phyloP scores from a whole-genome alignment of 2,797 vertebrate genomes.

The Premnoplex brunnescens region DNA sequence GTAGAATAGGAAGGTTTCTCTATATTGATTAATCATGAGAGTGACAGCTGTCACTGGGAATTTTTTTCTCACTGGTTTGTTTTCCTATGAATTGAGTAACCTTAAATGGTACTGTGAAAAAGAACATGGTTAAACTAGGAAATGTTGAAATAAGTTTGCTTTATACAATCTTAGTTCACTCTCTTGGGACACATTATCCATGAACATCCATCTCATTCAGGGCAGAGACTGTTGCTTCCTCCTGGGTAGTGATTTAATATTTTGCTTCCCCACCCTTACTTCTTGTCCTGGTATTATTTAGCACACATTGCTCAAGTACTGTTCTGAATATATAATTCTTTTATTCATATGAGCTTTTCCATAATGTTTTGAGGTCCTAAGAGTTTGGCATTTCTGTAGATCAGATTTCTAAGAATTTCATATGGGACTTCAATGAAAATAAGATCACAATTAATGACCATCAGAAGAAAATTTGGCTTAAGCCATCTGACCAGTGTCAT shows the following conservation, averaged over 20 bases:
- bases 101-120: background rate
- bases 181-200: background rate
- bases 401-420: background rate
- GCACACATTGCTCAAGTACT: background rate
- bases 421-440: background rate
- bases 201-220: background rate
- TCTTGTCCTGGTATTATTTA: background rate
- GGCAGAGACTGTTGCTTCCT: background rate
- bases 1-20: background rate
- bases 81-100: background rate
- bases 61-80: background rate
- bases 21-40: background rate
- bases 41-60: background rate
- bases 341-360: background rate
- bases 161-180: background rate
- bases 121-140: background rate
- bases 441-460: background rate
- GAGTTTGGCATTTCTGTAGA: background rate
- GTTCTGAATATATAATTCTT: background rate
- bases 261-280: background rate
- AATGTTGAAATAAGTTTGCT: background rate
- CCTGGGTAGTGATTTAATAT: background rate
- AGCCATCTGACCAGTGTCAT: background rate
- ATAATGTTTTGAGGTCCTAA: background rate
- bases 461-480: background rate